Conservation (phyloP, 1,140 invertebrate genomes). For the Proales similis region DNA sequence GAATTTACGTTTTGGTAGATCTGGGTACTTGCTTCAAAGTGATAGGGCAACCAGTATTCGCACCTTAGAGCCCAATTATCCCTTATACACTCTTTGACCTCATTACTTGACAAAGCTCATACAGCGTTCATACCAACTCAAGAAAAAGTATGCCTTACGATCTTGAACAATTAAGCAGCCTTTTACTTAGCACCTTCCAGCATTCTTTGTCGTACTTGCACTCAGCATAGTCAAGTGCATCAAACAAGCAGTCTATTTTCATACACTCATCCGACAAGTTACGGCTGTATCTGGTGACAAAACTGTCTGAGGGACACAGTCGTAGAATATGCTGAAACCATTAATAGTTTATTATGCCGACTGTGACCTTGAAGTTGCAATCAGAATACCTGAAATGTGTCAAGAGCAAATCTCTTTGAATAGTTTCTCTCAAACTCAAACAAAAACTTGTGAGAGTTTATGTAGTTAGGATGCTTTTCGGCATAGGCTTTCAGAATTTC, state of each 20-base stretch:
- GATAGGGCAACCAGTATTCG: slow-evolving; percentile 30
- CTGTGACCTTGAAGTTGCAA: background rate
- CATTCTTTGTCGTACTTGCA: slow-evolving; percentile 36
- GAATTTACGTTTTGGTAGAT: slow-evolving; percentile 22
- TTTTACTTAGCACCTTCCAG: slow-evolving; percentile 4
- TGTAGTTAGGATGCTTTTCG: background rate
- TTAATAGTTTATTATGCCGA: background rate
- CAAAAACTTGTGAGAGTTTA: slow-evolving; percentile 28
- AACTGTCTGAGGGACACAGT: slow-evolving; percentile 16
- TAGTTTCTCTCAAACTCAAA: slow-evolving; percentile 28
- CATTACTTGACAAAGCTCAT: background rate
- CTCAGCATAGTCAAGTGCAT: slow-evolving; percentile 22
- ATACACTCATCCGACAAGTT: slow-evolving; percentile 12
- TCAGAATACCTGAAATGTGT: slow-evolving; percentile 16
- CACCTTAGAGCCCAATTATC: slow-evolving; percentile 30
- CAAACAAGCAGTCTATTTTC: slow-evolving; percentile 30
- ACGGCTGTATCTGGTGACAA: slow-evolving; percentile 18
- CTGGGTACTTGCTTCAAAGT: slow-evolving; percentile 3
- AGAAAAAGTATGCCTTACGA: background rate
- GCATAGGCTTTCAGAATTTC: slow-evolving; percentile 3
- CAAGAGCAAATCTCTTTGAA: slow-evolving; percentile 2
- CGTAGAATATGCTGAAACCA: slow-evolving; percentile 2
- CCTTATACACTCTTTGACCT: slow-evolving; percentile 23
- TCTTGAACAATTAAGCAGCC: slow-evolving; percentile 5
- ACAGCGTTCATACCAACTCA: background rate